Base-by-base conservation (phyloP, 1,140 invertebrate species). In the Drosophila leontia region DNA sequence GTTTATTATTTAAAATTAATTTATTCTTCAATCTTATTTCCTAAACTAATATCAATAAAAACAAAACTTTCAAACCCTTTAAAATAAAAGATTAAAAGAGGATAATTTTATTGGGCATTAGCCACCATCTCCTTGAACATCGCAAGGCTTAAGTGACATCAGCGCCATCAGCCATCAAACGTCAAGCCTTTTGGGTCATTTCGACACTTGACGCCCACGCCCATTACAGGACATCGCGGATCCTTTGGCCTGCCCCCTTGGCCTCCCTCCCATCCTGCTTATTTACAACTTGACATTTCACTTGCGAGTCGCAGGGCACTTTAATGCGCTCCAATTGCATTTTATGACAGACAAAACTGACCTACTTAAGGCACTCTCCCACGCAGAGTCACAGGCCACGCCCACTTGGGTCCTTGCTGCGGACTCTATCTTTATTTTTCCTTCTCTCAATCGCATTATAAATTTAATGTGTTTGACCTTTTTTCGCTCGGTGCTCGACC, bases 381-480 rank as follows among this genome's bases (percentile, higher is more conserved):
- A 26, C 64, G 35, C 44, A 63, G 45, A 44, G 47, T 51, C 45
- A 34, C 19, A 58, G 55, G 58, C 41, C 59, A 47, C 65, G 53
- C 60, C 29, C 69, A 37, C 34, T 42, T 55, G 29, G 42, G 34
- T 50, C 15, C 37, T 53, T 39, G 32, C 32, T 50, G 29, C 13
- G 6, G 37, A 11, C 26, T 44, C 53, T 44, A 13, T 44, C 29
- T 13, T 58, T 41, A 19, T 39, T 63, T 32, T 23, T 34, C 37
- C 37, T 45, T 45, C 42, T 17, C 34, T 50, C 84, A 81, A 88
- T 84, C 80, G 70, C 85, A 88, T 90, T 84, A 88, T 84, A 90
- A 88, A 88, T 88, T 90, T 90, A 88, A 88, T 88, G 85, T 75
- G 78, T 81, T 87, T 87, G 80, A 87, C 84, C 77, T 84, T 88